Base-by-base conservation (phyloP, 2,888 invertebrate genomes). In the Danaus chrysippus region DNA sequence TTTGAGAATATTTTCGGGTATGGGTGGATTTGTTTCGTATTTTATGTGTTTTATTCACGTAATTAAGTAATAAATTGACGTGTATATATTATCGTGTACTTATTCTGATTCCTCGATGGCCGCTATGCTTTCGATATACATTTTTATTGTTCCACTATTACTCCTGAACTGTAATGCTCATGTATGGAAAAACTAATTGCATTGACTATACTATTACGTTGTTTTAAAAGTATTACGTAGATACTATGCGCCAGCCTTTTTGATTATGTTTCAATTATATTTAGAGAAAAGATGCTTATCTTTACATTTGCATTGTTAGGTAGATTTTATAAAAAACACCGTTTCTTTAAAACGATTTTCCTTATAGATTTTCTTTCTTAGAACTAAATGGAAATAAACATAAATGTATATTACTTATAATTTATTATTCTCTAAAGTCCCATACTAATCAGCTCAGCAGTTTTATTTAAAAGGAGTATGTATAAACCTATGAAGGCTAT, bases 1-100 rank as follows among this genome's bases (percentile, higher is more conserved):
- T 70, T 70, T 53, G 63, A 67, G 68, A 71, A 64, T 67, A 70
- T 68, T 68, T 61, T 54, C 59, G 19, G 54, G 62, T 60, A 60
- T 62, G 56, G 63, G 64, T 65, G 63, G 61, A 64, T 71, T 72
- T 69, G 73, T 69, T 73, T 69, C 65, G 71, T 68, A 68, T 73
- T 77, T 78, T 75, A 79, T 78, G 73, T 72, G 66, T 59, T 74
- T 76, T 77, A 75, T 60, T 71, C 76, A 76, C 73, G 76, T 80
- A 80, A 82, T 82, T 75, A 82, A 82, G 80, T 70, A 76, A 82
- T 84, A 84, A 82, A 74, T 81, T 80, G 64, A 71, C 68, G 75
- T 67, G 71, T 79, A 82, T 72, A 76, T 79, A 81, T 78, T 73
- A 72, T 79, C 68, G 68, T 67, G 62, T 56, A 63, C 42, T 61